Percentiles rank a stretch among this genome's conserved stretches.
Conservation (phyloP, 2,888 invertebrate genomes). For the Pherbina coryleti region DNA sequence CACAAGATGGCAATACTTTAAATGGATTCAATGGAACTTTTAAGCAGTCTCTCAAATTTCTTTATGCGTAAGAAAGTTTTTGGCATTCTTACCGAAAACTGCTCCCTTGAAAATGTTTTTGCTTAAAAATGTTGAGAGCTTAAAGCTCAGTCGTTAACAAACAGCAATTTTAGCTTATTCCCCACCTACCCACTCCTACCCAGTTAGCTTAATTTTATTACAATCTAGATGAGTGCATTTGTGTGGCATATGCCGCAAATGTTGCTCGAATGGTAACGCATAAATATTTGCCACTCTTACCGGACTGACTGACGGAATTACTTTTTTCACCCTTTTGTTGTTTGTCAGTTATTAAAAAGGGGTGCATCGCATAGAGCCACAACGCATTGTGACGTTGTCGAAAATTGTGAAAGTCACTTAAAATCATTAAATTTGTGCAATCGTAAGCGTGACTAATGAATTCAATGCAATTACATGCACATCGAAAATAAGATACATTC, state of each 20-base stretch:
- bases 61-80: too few relatives aligned
- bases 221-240: background rate
- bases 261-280: background rate
- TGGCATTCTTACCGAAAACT: too few relatives aligned
- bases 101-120: too few relatives aligned
- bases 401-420: conserved; percentile 46
- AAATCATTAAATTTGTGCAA: conserved; percentile 49
- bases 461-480: conserved; percentile 48
- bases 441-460: conserved; percentile 51
- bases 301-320: conserved; percentile 9
- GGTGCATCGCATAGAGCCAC: background rate
- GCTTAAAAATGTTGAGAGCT: background rate
- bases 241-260: conserved; percentile 12
- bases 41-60: too few relatives aligned
- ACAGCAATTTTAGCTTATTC: background rate
- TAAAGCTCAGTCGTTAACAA: background rate
- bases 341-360: background rate
- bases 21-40: too few relatives aligned
- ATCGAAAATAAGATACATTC: conserved; percentile 32
- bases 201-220: conserved; percentile 7
- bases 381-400: background rate
- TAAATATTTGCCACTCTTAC: background rate
- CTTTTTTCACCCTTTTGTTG: background rate
- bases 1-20: too few relatives aligned
- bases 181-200: background rate